Evolutionary conservation across 2,888 invertebrate species (phyloP), one percentile per base, ranked within the genome.

Genomic region (Sminthurides aquaticus): DNA sequence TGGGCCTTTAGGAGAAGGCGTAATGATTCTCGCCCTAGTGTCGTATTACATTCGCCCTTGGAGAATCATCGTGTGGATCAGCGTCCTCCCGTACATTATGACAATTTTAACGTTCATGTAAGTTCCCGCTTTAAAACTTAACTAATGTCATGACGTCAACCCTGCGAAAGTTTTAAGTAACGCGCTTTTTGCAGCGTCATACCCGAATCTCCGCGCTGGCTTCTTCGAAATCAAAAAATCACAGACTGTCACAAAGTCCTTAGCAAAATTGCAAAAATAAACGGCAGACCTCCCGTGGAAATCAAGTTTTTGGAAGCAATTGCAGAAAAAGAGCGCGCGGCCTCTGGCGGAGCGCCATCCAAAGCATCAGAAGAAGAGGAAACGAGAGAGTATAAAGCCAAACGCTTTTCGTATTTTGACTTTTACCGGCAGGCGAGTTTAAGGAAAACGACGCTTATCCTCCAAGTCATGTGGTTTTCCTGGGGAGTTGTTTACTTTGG

Each of bases 171-270:
- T 18, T 43, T 43, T n/a, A n/a, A n/a, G n/a, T n/a, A 8, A 8
- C 43, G 43, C 43, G 43, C 43, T 43, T 43, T 43, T 43, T 43
- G n/a, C 43, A 43, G 69, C 22, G 65, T 67, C 22, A 57, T 71
- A 22, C 71, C 71, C 1, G 71, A 71, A 58, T 69, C 68, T 52
- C 71, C 71, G 11, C 54, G 69, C 1, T 71, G 64, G 63, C 66
- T 71, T 3, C 28, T 71, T 2, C 49, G 69, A 11, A 58, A 69
- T 15, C 59, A 67, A 11, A 65, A 60, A 52, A 22, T 67, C 48
- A 49, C 57, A 3, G 61, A 69, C 57, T 64, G 67, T 28, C 54
- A 54, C 27, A 52, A 43, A 54, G 58, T 62, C 8, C 24, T 66
- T 1, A 28, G 11, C 3, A 43, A 15, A 22, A 66, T 66, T 8